A percentile compares a stretch with the other conserved stretches of the same genome.
Evolutionary conservation across 1,140 invertebrate genomes (phyloP).

Genomic region (Globodera rostochiensis): DNA sequence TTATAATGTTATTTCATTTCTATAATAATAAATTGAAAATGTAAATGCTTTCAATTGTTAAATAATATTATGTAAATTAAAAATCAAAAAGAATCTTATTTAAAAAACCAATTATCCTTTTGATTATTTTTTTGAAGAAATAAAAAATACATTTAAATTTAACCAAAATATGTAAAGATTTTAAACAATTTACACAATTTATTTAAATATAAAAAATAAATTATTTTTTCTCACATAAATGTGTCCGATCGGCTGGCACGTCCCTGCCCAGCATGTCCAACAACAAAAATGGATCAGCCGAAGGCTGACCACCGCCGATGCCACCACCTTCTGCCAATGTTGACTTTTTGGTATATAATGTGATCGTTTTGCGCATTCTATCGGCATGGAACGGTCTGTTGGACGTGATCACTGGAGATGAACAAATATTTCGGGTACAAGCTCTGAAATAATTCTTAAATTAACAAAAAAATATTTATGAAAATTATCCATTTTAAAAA

Average conservation of each 20-base stretch:
- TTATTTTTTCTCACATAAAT: conserved; percentile 24
- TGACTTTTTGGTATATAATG: conserved; percentile 17
- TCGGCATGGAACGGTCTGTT: conserved; percentile 42
- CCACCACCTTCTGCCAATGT: background rate
- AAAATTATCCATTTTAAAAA: background rate
- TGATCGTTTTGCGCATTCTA: conserved; percentile 2
- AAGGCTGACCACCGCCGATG: background rate
- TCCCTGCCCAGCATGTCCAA: conserved; percentile 34
- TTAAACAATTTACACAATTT: too few species aligned
- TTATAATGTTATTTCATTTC: too few species aligned
- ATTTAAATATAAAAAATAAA: too few species aligned
- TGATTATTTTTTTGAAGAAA: too few species aligned
- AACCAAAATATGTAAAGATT: too few species aligned
- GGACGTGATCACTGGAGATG: conserved; percentile 30
- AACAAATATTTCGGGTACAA: conserved; percentile 44
- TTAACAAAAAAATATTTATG: background rate
- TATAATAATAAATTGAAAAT: too few species aligned
- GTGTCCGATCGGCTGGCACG: conserved; percentile 24
- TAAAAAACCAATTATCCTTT: too few species aligned
- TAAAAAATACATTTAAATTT: too few species aligned
- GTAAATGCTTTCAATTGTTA: too few species aligned
- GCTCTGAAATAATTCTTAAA: conserved; percentile 48
- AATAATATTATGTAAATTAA: too few species aligned
- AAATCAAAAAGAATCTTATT: too few species aligned
- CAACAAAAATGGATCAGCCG: background rate